Evolutionary conservation across 2,797 vertebrate genomes (phyloP), one percentile per base, ranked within the genome.

Genomic region (Oryzias dopingdopingensis): DNA sequence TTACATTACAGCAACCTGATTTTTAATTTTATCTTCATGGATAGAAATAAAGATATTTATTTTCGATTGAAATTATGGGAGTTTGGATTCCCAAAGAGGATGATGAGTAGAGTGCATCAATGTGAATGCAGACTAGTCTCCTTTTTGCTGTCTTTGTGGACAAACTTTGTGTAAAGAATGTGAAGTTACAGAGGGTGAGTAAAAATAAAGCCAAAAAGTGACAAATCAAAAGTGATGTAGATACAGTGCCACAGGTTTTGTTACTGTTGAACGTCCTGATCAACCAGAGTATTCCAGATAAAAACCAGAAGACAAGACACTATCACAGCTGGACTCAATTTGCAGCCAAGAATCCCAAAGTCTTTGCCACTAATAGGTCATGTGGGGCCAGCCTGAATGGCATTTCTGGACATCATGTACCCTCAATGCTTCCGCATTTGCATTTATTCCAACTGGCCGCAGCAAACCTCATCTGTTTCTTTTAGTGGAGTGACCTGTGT

Each of bases 321-420:
- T 42, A 24, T 64, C 26, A 24, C 20, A 46, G 20, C 24, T 55
- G 53, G 48, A 43, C 59, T 37, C 32, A 37, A 37, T 37, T 37
- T 37, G 10, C 10, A 12, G 32, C 32, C 10, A 37, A 37, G 10
- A 37, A 37, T 37, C 32, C 32, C 10, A 37, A 37, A 13, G 49
- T 76, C 66, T 79, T 67, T 65, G 43, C 42, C 40, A 59, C 62
- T 69, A 74, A 87, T 79, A 76, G 75, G 14, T n/a, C 55, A 74
- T 72, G 20, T 76, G 49, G 51, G 68, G 23, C 43, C 48, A 17
- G 23, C 44, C 48, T 56, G 73, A 67, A 59, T 62, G 52, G 63
- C 62, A 68, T 26, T 54, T 65, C 47, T 57, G 48, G 41, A 66
- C 24, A 24, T 37, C 2, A 22, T 20, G 40, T 66, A 41, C 60